Conservation (phyloP, 2,888 invertebrate genomes). For the Platycheirus rosarum region DNA sequence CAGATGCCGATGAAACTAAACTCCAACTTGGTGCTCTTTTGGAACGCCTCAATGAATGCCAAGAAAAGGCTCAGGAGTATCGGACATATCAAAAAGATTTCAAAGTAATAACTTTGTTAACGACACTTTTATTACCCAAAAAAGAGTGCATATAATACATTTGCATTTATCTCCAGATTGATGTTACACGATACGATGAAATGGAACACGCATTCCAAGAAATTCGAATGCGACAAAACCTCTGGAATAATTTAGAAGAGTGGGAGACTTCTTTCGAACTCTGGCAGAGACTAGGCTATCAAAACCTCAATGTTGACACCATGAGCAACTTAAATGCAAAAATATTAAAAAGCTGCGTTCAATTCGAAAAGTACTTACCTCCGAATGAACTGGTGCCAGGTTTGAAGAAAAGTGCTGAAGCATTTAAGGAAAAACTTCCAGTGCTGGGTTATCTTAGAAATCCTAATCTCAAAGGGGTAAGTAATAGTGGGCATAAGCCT, state of each 20-base stretch:
- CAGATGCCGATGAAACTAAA: slow-evolving; percentile 87
- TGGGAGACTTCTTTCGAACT: slow-evolving; percentile 87
- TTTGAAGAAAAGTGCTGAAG: slow-evolving; percentile 90
- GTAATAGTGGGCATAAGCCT: neutral
- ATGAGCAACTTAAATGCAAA: slow-evolving; percentile 86
- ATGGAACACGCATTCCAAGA: slow-evolving; percentile 91
- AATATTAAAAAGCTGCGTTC: slow-evolving; percentile 88
- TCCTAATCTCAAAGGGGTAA: slow-evolving; percentile 87
- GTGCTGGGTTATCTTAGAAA: slow-evolving; percentile 91
- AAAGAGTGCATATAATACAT: neutral
- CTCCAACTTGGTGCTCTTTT: slow-evolving; percentile 86
- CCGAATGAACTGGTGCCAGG: slow-evolving; percentile 90
- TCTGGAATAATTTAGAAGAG: slow-evolving; percentile 90
- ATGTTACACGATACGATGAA: slow-evolving; percentile 91
- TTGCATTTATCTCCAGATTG: slow-evolving; percentile 84
- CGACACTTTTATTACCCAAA: too few species aligned
- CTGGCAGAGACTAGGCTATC: slow-evolving; percentile 85
- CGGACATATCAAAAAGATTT: slow-evolving; percentile 93
- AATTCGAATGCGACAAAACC: slow-evolving; percentile 89
- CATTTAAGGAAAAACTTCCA: slow-evolving; percentile 91
- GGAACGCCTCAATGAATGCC: slow-evolving; percentile 86
- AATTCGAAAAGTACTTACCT: slow-evolving; percentile 93
- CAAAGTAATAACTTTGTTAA: slow-evolving; percentile 84
- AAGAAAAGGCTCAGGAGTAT: slow-evolving; percentile 88
- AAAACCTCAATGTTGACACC: slow-evolving; percentile 87